Percentiles rank a stretch among this genome's conserved stretches.
Evolutionary conservation across 2,888 invertebrate species (phyloP).

Genomic region (Dynastes hyllus): DNA sequence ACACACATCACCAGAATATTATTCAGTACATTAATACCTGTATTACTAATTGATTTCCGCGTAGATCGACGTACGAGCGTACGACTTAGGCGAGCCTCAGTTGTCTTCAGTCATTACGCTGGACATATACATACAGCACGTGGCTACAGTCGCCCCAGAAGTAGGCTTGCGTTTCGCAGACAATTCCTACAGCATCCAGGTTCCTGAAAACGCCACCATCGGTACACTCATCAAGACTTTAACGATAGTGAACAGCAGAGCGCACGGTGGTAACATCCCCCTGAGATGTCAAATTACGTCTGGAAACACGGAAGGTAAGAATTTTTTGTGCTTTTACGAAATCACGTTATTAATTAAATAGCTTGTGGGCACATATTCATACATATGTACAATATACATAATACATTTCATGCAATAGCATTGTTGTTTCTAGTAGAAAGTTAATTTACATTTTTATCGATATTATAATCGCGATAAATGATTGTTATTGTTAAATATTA

Average conservation of each 20-base stretch:
- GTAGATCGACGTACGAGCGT: conserved; percentile 88
- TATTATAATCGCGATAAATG: conserved; percentile 5
- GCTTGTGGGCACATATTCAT: neutral
- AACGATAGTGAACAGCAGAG: conserved; percentile 82
- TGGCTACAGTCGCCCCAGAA: conserved; percentile 78
- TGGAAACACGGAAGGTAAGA: conserved; percentile 82
- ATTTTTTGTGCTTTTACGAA: neutral
- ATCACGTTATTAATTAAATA: neutral
- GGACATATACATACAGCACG: conserved; percentile 88
- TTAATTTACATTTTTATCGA: conserved; percentile 10
- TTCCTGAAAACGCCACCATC: conserved; percentile 84
- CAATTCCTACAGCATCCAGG: conserved; percentile 86
- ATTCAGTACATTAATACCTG: conserved; percentile 19
- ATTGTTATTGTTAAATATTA: conserved; percentile 1
- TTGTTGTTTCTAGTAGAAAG: conserved; percentile 7
- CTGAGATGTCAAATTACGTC: conserved; percentile 86
- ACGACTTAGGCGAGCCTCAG: conserved; percentile 90
- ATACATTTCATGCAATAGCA: neutral
- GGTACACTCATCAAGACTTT: conserved; percentile 81
- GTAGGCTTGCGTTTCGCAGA: conserved; percentile 91
- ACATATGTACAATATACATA: no score
- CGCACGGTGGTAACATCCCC: conserved; percentile 80
- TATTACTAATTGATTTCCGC: conserved; percentile 51
- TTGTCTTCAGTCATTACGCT: conserved; percentile 87
- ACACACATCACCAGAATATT: conserved; percentile 22